Base-by-base conservation (phyloP, 1,140 invertebrate species). In the Drosophila miranda region DNA sequence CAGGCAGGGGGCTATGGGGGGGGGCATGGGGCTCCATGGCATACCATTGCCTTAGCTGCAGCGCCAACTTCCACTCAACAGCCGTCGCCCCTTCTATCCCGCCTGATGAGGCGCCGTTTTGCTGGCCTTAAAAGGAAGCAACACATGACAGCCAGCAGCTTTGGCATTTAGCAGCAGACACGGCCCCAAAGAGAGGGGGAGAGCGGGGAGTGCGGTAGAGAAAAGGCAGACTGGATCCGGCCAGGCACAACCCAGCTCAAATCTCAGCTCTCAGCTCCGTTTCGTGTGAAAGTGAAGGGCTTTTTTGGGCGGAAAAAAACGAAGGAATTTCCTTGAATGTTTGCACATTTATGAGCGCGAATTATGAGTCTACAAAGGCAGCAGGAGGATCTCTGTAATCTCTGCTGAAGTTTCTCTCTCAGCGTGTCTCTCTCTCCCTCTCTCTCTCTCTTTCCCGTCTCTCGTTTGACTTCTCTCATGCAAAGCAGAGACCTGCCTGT, bases 201-300 rank as follows among this genome's bases (percentile, higher is more conserved):
- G 14, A 41, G 2, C 7, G 46, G 46, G 26, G 50, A 49, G 41
- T 41, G 61, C 66, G 34, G 14, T 21, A 66, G 14, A 43, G 34
- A 13, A 3, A 13, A 38, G 34, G 34, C 34, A 71, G 49, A 50
- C 63, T 70, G 42, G 59, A 58, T 50, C 61, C 49, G 55, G 45
- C 79, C 77, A 26, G 23, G 23, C 23, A 3, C 23, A 26, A 5
- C 23, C 0, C 23, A 5, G 23, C 23, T 26, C 5, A 4, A 4
- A 7, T 41, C 21, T 9, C 46, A 34, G 34, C 26, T 41, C 21
- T 9, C 46, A 34, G 34, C 26, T 48, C 28, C 19, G 26, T 45
- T 44, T 56, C 46, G 59, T 78, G 75, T 84, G 80, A 84, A 84
- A 84, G 81, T 87, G 82, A 86, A 86, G 81, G 82, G 82, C 73